Base-by-base conservation (phyloP, 2,797 vertebrate species). In the Gallinago solitaria region DNA sequence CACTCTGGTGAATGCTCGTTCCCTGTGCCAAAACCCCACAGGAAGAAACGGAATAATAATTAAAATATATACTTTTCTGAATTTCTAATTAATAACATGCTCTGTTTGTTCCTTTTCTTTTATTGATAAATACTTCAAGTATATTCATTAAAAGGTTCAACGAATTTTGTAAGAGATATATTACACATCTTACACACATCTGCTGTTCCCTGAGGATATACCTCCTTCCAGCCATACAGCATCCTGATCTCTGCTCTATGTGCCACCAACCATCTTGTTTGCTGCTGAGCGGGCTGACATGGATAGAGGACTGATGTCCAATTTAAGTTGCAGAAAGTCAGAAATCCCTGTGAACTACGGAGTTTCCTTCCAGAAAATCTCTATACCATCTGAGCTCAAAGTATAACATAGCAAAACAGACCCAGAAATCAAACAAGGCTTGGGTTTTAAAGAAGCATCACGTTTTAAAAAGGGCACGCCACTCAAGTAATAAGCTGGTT, bases 21-120 rank as follows among this genome's bases (percentile, higher is more conserved):
- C 88, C 64, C 37, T 35, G 8, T 48, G 41, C 87, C 79, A 85
- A 91, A 92, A 64, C 3, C 8, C 68, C 76, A 41, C 23, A 86
- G 85, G 59, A 91, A 86, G 37, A 57, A 91, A 90, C 59, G 15
- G 30, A 87, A 61, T 47, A 89, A 92, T 87, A 75, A 85, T 80
- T 85, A 50, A 86, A 87, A 89, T 47, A 83, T 6, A 89, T 3
- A 2, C 32, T 75, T 89, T 5, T 63, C 67, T 85, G 39, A 74
- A 70, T 80, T 85, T 89, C 83, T 87, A 80, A 89, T 84, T 80
- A 86, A 70, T 41, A 80, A 23, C 51, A 64, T 11, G 39, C 16
- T 83, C 84, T 61, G 24, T 63, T 90, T 76, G 9, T 71, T 83
- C 56, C 60, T 37, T 64, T 64, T 83, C 41, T 57, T 83, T 88